phyloP scores from a whole-genome alignment of 2,888 invertebrate genomes.

The Punctoribates punctum region DNA sequence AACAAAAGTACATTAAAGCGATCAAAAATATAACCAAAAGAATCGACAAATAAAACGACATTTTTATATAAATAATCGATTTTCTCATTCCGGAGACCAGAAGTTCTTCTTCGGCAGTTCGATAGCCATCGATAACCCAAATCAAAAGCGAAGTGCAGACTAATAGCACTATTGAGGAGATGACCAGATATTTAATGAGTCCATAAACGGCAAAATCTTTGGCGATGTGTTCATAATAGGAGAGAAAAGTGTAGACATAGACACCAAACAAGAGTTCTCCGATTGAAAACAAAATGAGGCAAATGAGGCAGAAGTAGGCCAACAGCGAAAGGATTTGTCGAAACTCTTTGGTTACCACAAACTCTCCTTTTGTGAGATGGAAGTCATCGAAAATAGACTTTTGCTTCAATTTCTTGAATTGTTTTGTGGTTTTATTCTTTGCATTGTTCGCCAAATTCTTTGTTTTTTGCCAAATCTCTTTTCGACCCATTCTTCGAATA shows the following conservation, averaged over 20 bases:
- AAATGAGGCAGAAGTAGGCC: neutral
- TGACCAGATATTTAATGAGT: neutral
- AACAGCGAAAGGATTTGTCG: neutral
- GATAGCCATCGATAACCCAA: neutral
- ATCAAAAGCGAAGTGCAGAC: neutral
- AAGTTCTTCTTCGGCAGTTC: neutral
- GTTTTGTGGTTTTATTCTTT: neutral
- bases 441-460: neutral
- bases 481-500: neutral
- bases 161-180: neutral
- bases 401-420: neutral
- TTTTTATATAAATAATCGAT: neutral
- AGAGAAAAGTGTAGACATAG: neutral
- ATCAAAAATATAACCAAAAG: neutral
- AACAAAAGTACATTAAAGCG: neutral
- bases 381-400: neutral
- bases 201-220: neutral
- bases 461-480: neutral
- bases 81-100: neutral
- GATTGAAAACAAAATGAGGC: neutral
- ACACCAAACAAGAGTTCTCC: neutral
- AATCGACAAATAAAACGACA: neutral
- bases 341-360: neutral
- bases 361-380: neutral
- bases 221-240: neutral